Base-by-base conservation (phyloP, 2,888 invertebrate genomes). In the Drosophila percnosoma region DNA sequence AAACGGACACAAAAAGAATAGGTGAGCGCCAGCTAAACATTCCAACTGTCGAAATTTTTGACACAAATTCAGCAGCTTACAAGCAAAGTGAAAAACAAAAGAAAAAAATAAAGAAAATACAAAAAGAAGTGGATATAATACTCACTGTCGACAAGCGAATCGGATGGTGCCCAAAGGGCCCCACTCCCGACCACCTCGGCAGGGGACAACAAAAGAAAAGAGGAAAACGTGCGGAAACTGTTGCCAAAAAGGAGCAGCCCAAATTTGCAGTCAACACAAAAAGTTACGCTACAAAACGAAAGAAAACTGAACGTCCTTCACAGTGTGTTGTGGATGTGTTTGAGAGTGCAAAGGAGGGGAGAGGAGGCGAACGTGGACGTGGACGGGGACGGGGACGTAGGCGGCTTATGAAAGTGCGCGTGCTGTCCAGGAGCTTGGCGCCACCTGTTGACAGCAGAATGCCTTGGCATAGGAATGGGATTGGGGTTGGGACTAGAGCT, bases 261-360 rank as follows among this genome's bases (percentile, higher is more conserved):
- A 76, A 87, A 84, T 68, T 61, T 70, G 82, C 78, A 78, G 69
- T 64, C 78, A 63, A 67, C 68, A 70, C 67, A 87, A 82, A 86
- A 87, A 74, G 73, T 82, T 87, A 48, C 78, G 68, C 55, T 53
- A 66, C 81, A 85, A 85, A 89, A 86, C 66, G 75, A 89, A 80
- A 73, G 74, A 80, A 82, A 82, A 67, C 70, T 66, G 69, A 83
- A 89, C 89, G 85, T 83, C 85, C 85, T 89, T 86, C 85, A 86
- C 70, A 66, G 68, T 52, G 60, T 54, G 61, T 10, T 67, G 45
- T 24, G 58, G 6, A 18, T 24, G 48, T 48, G 18, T 38, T 29
- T 33, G 24, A 38, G 49, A 45, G 31, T 57, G 38, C n/a, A 15
- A 29, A 15, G 21, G 13, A 21, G 21, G 42, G 36, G 7, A 36